Conservation (phyloP, 2,797 vertebrate genomes). For the Geotrypetes seraphini region DNA sequence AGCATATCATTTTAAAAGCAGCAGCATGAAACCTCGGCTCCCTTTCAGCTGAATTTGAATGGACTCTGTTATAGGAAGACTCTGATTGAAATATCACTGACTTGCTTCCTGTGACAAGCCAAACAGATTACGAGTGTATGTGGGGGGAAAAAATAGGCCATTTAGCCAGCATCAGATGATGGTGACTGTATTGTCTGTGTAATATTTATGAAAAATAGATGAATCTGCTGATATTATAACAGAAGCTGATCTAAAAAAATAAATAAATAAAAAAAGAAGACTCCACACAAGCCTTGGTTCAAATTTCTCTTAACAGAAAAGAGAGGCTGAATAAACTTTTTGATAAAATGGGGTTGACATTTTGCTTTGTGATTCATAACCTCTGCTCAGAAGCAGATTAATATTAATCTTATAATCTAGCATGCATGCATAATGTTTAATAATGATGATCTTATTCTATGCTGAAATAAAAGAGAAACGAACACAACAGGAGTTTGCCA, state of each 20-base stretch:
- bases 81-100: slow-evolving; percentile 46
- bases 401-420: no score
- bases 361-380: slow-evolving; percentile 1
- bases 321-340: slow-evolving; percentile 4
- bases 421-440: no score
- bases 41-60: slow-evolving; percentile 41
- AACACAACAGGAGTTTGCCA: no score
- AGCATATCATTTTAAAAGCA: slow-evolving; percentile 43
- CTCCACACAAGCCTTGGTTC: slow-evolving; percentile 33
- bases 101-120: slow-evolving; percentile 37
- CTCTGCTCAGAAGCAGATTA: slow-evolving; percentile 4
- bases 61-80: slow-evolving; percentile 30
- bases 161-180: slow-evolving; percentile 7
- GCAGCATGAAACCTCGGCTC: slow-evolving; percentile 41
- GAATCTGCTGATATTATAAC: slow-evolving; percentile 35
- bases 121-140: slow-evolving; percentile 3
- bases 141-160: background rate
- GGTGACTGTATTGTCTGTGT: slow-evolving; percentile 21
- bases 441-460: no score
- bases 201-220: slow-evolving; percentile 49
- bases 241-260: no score
- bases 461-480: no score
- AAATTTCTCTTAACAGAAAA: slow-evolving; percentile 17
- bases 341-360: background rate
- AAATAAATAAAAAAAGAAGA: slow-evolving; percentile 32